These are phyloP conservation scores for Orchesella cincta DNA, from an alignment of 1,140 invertebrate genomes.

Conservation along the genomic window DNA sequence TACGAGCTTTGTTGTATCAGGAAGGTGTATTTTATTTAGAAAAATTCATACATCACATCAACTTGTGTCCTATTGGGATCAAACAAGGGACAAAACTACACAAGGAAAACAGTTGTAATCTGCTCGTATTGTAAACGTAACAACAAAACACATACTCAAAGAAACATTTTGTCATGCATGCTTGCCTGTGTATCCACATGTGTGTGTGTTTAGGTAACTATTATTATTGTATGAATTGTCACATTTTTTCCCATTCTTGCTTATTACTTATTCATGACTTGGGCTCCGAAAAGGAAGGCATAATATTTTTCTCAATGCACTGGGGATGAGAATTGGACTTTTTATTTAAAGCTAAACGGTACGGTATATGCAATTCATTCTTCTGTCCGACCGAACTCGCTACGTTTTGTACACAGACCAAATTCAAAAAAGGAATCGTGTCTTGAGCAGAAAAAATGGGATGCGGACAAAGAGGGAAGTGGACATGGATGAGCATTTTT, in stretches of 20 bases:
- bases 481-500: constrained; percentile 9
- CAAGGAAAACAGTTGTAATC: too few species aligned
- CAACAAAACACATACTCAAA: not conserved
- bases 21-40: not conserved
- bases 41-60: not conserved
- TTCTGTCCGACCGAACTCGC: not conserved
- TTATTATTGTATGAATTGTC: constrained; percentile 24
- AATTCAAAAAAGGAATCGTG: not conserved
- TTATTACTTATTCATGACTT: constrained; percentile 18
- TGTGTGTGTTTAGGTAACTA: not conserved
- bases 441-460: too few species aligned
- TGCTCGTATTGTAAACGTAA: too few species aligned
- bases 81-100: not conserved
- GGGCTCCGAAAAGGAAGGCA: not conserved
- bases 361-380: not conserved
- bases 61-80: not conserved
- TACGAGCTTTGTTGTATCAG: not conserved
- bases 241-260: constrained; percentile 25
- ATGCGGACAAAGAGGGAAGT: not conserved
- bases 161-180: not conserved
- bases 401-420: not conserved
- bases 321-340: not conserved
- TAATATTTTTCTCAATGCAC: too few species aligned
- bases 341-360: not conserved
- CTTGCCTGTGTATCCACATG: not conserved